These are phyloP conservation scores for Drosophila putrida DNA, from an alignment of 2,888 invertebrate species.

Conservation along the genomic window DNA sequence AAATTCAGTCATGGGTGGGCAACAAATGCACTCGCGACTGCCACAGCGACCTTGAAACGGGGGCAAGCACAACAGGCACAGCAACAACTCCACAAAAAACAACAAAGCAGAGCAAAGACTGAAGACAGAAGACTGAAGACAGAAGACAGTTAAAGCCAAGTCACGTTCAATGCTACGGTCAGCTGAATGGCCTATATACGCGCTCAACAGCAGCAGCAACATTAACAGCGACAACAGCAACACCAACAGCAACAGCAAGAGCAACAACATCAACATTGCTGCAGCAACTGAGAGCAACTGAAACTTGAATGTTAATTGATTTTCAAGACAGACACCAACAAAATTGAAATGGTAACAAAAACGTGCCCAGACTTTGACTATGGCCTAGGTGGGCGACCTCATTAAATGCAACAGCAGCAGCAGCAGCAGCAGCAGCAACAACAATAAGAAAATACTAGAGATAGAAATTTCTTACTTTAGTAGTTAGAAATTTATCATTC, in stretches of 20 bases:
- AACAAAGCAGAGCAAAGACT: slow-evolving; percentile 6
- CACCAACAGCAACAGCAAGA: neutral
- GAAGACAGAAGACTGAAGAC: neutral
- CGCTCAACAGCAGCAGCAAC: slow-evolving; percentile 11
- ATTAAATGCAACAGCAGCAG: slow-evolving; percentile 39
- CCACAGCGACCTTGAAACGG: slow-evolving; percentile 51
- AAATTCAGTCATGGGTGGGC: slow-evolving; percentile 34
- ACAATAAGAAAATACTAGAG: neutral
- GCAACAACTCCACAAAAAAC: neutral
- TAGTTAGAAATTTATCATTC: slow-evolving; percentile 26
- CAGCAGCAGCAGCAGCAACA: neutral
- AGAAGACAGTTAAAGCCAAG: slow-evolving; percentile 58
- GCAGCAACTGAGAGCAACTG: slow-evolving; percentile 10
- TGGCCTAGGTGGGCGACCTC: slow-evolving; percentile 56
- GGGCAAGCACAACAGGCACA: slow-evolving; percentile 27
- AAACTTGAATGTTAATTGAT: slow-evolving; percentile 71
- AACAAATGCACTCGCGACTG: slow-evolving; percentile 14
- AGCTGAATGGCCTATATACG: slow-evolving; percentile 53
- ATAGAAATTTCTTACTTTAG: slow-evolving; percentile 28
- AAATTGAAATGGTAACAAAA: slow-evolving; percentile 66
- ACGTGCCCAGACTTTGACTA: slow-evolving; percentile 66
- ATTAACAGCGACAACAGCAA: neutral
- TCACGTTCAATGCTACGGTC: slow-evolving; percentile 73
- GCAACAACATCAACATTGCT: neutral
- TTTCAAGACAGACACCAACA: slow-evolving; percentile 50